These are phyloP conservation scores for Babyrousa celebensis DNA, from an alignment of 2,797 vertebrate genomes.

Conservation along the genomic window DNA sequence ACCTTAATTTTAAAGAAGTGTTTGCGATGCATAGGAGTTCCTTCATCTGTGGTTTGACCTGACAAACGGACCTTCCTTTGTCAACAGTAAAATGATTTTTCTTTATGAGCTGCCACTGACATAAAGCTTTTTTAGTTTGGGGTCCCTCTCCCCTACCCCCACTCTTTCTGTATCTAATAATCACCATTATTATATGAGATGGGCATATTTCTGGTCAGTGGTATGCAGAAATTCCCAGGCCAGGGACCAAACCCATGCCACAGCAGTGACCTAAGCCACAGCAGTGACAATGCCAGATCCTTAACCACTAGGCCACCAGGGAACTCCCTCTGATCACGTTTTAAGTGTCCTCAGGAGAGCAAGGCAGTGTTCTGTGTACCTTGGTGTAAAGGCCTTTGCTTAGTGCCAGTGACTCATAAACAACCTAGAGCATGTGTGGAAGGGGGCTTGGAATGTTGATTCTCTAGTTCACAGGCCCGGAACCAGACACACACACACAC, in stretches of 20 bases:
- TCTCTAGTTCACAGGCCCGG: constrained; percentile 79
- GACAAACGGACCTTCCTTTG: constrained; percentile 72
- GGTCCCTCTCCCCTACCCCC: neutral
- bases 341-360: constrained; percentile 43
- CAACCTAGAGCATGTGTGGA: constrained; percentile 73
- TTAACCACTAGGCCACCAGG: no score
- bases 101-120: constrained; percentile 64
- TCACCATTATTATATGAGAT: neutral
- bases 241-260: no score
- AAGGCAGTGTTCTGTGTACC: constrained; percentile 71
- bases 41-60: constrained; percentile 46
- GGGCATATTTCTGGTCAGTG: constrained; percentile 67
- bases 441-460: constrained; percentile 5
- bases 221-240: no score
- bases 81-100: constrained; percentile 58
- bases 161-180: neutral
- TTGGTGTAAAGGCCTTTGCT: constrained; percentile 76
- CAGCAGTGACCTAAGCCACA: no score
- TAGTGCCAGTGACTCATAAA: constrained; percentile 81
- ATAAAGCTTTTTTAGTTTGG: neutral
- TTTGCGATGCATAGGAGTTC: neutral
- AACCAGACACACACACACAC: constrained; percentile 44
- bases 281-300: no score
- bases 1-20: neutral
- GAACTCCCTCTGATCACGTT: constrained; percentile 30